A percentile compares a stretch with the other conserved stretches of the same genome.
These are phyloP conservation scores for Candidula unifasciata DNA, from an alignment of 2,888 invertebrate species.

Conservation along the genomic window DNA sequence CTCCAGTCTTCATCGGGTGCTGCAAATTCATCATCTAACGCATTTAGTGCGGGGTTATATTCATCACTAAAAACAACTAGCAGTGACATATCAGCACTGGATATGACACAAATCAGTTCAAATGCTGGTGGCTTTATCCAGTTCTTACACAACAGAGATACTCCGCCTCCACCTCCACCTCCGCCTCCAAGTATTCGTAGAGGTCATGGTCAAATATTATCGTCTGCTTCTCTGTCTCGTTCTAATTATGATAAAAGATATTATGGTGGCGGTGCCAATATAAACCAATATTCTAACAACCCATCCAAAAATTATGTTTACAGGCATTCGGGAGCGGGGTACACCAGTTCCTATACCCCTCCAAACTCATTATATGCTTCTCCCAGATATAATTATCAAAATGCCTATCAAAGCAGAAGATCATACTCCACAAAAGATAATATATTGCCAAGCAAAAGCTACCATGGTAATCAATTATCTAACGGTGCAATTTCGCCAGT, in stretches of 20 bases:
- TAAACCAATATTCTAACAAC: background rate
- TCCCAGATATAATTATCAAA: background rate
- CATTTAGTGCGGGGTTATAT: background rate
- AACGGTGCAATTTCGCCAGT: background rate
- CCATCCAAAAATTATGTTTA: background rate
- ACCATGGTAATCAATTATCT: background rate
- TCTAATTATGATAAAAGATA: background rate
- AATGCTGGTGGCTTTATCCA: background rate
- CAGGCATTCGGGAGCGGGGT: constrained; percentile 4
- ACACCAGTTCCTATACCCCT: background rate
- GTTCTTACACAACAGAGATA: background rate
- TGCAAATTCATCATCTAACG: background rate
- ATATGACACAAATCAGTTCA: background rate
- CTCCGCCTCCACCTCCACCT: too few species aligned
- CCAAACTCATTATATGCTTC: background rate
- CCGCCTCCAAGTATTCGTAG: background rate
- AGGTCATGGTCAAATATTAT: constrained; percentile 6
- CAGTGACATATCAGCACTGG: background rate
- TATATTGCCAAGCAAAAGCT: background rate
- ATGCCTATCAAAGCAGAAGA: background rate
- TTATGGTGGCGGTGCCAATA: background rate
- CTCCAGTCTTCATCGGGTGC: background rate
- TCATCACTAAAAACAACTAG: constrained; percentile 11
- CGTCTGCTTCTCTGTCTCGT: background rate
- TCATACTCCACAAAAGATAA: background rate